These are phyloP conservation scores for Uria lomvia DNA, from an alignment of 2,113 vertebrate species.

Conservation along the genomic window DNA sequence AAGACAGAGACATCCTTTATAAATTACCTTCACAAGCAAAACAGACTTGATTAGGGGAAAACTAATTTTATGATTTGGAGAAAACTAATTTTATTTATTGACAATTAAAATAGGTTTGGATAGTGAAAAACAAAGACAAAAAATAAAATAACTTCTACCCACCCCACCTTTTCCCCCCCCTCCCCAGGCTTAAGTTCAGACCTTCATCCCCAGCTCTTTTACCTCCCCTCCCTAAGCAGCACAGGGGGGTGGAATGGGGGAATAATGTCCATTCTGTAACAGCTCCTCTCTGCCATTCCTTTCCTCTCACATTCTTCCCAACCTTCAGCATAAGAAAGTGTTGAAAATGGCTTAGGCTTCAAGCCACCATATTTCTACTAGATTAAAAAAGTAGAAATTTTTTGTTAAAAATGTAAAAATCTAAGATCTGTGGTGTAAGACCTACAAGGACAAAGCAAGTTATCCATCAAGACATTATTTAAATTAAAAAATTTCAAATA, in stretches of 20 bases:
- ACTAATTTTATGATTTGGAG: background rate
- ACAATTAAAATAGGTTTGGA: background rate
- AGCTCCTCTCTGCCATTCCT: background rate
- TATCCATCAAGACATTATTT: background rate
- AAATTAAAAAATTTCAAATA: background rate
- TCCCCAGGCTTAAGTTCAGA: background rate
- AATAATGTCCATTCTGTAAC: no score
- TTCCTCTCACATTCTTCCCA: background rate
- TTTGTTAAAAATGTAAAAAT: background rate
- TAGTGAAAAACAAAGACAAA: background rate
- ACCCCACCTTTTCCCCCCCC: background rate
- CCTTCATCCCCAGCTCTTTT: background rate
- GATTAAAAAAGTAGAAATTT: background rate
- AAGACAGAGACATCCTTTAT: background rate
- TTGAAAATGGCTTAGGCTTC: background rate
- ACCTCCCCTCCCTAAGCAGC: background rate
- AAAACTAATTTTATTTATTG: background rate
- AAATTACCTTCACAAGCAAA: background rate
- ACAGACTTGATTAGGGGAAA: background rate
- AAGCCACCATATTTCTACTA: background rate
- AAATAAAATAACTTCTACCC: background rate
- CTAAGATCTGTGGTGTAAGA: background rate
- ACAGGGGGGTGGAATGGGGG: accelerated
- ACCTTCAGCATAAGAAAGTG: background rate
- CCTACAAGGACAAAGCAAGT: background rate